Evolutionary conservation across 2,888 invertebrate genomes (phyloP), one percentile per base, ranked within the genome.

Genomic region (Harpalus rubripes): DNA sequence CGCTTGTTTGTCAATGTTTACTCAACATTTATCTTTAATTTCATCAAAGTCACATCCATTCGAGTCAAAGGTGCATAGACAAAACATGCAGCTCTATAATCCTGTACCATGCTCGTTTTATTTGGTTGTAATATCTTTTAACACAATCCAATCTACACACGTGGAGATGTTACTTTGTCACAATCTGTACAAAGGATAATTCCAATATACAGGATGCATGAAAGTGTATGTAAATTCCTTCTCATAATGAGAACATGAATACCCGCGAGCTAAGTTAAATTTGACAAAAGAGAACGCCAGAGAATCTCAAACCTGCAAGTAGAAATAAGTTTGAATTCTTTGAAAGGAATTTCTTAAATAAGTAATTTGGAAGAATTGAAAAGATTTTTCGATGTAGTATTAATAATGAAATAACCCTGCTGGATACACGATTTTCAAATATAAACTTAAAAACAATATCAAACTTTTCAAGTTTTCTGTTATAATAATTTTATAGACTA

Each of bases 191-290:
- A 68, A 68, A 68, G 68, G 68, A 68, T 39, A 26, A 32, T 68
- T 39, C 39, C n/a, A 39, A 68, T 68, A 68, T 39, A 68, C 15
- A 39, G 68, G 39, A 68, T 68, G 68, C 68, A 68, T 68, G n/a
- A 68, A 68, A 39, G 39, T 68, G 68, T 68, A 68, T 39, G 39
- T 41, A 68, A 15, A 68, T 68, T 68, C 39, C 39, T 68, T 12
- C 15, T 39, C 32, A 68, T 68, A 68, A 68, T 68, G 39, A 39
- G 68, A 18, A 12, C 22, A 5, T 10, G 22, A 63, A 63, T 61
- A 61, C 22, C 61, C 63, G 12, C 12, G 0, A 63, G 63, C 59
- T 16, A 61, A 61, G 8, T 18, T 61, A 61, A 61, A 63, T 22
- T 12, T 22, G 63, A 63, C 22, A 63, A 63, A 52, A 52, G 44